phyloP scores from a whole-genome alignment of 2,888 invertebrate genomes.

The Andrena fulva region DNA sequence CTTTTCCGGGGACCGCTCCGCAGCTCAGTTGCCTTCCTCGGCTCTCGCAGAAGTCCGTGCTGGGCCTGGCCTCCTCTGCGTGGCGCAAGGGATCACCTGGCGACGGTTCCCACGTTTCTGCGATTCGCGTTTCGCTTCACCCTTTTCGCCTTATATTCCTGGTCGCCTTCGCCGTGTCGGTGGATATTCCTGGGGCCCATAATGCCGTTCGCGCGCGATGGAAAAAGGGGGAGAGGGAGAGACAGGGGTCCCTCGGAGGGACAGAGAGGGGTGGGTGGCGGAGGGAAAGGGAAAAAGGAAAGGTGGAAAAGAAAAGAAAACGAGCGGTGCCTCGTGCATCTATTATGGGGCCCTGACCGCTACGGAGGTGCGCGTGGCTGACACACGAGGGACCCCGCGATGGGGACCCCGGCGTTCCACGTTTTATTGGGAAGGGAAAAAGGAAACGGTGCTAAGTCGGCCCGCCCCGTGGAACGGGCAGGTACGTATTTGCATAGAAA shows the following conservation, averaged over 20 bases:
- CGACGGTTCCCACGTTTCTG: slow-evolving; percentile 84
- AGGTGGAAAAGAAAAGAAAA: slow-evolving; percentile 70
- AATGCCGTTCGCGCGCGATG: slow-evolving; percentile 61
- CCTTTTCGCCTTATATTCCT: slow-evolving; percentile 72
- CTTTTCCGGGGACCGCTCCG: slow-evolving; percentile 63
- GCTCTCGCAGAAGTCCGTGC: slow-evolving; percentile 69
- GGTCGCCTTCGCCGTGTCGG: slow-evolving; percentile 61
- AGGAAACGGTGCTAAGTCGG: slow-evolving; percentile 67
- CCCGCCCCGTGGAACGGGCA: slow-evolving; percentile 45
- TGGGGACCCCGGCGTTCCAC: slow-evolving; percentile 69
- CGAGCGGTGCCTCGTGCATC: slow-evolving; percentile 81
- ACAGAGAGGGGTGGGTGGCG: background rate
- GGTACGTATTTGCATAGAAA: slow-evolving; percentile 79
- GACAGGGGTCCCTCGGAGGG: background rate
- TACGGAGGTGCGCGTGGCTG: slow-evolving; percentile 82
- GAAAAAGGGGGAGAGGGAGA: slow-evolving; percentile 14
- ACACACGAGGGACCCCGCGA: slow-evolving; percentile 82
- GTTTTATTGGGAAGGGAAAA: slow-evolving; percentile 79
- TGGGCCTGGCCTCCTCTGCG: slow-evolving; percentile 48
- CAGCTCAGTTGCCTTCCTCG: slow-evolving; percentile 56
- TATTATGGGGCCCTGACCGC: slow-evolving; percentile 81
- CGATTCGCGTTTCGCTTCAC: slow-evolving; percentile 81
- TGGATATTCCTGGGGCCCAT: slow-evolving; percentile 67
- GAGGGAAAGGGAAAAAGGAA: slow-evolving; percentile 10
- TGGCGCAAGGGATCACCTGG: slow-evolving; percentile 81